phyloP scores from a whole-genome alignment of 2,797 vertebrate species.

The Menidia menidia region DNA sequence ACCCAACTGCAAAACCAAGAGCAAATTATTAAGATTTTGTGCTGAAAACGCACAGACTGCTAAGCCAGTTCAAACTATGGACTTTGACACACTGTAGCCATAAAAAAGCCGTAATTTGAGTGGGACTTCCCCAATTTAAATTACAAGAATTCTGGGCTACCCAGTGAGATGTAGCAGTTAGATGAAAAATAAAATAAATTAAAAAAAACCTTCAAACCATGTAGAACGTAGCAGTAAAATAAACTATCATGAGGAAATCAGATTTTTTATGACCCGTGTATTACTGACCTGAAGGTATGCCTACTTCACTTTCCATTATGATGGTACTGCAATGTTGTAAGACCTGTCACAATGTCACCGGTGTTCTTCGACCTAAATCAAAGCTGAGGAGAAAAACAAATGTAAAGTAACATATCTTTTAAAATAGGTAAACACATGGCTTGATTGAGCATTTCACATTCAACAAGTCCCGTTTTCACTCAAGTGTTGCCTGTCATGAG shows the following conservation, averaged over 20 bases:
- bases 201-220: background rate
- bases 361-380: conserved; percentile 28
- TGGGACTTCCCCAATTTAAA: too few relatives aligned
- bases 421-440: background rate
- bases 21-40: background rate
- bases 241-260: background rate
- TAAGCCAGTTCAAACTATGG: background rate
- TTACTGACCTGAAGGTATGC: conserved; percentile 73
- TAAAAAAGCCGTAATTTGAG: background rate
- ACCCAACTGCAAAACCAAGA: background rate
- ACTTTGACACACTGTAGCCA: background rate
- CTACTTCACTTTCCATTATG: conserved; percentile 86
- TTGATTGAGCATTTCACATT: background rate
- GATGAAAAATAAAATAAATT: background rate
- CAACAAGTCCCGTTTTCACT: background rate
- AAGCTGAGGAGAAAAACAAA: conserved; percentile 43
- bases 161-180: too few relatives aligned
- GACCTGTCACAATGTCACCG: conserved; percentile 22
- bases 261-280: background rate
- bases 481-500: background rate
- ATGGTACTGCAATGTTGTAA: conserved; percentile 42
- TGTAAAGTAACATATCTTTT: background rate
- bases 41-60: background rate
- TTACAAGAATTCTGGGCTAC: too few relatives aligned
- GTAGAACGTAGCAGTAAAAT: background rate